These are phyloP conservation scores for Yasuhikotakia modesta DNA, from an alignment of 2,797 vertebrate genomes.

Conservation along the genomic window DNA sequence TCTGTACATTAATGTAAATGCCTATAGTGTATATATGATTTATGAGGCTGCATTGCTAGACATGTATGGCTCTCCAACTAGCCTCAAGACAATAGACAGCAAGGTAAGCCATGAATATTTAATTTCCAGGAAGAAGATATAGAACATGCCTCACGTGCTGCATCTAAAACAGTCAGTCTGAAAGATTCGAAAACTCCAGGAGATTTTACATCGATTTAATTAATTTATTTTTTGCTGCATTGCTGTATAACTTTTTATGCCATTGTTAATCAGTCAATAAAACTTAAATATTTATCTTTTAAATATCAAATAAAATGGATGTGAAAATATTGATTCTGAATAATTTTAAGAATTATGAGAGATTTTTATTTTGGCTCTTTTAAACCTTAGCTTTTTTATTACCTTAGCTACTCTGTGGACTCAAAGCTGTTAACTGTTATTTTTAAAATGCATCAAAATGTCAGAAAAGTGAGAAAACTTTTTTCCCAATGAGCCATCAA, in stretches of 20 bases:
- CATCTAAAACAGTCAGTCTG: slow-evolving; percentile 77
- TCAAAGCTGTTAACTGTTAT: not conserved
- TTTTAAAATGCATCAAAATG: not conserved
- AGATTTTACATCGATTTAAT: slow-evolving; percentile 29
- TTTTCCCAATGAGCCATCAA: not conserved
- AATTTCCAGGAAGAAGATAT: slow-evolving; percentile 80
- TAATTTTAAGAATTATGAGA: no score
- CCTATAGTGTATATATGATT: slow-evolving; percentile 81
- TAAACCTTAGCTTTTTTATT: not conserved
- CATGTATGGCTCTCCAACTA: slow-evolving; percentile 78
- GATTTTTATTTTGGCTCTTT: not conserved
- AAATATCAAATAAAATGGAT: not conserved
- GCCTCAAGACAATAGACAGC: slow-evolving; percentile 82
- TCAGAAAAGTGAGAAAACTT: not conserved
- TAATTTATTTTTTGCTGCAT: not conserved
- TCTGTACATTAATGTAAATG: slow-evolving; percentile 65
- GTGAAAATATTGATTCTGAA: not conserved
- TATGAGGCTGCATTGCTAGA: slow-evolving; percentile 78
- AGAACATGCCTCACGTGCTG: slow-evolving; percentile 74
- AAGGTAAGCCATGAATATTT: slow-evolving; percentile 85
- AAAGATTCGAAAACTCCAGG: slow-evolving; percentile 24
- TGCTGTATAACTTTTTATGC: not conserved
- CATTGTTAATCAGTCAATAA: not conserved
- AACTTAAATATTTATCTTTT: not conserved
- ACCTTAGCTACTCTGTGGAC: not conserved